Evolutionary conservation across 2,797 vertebrate genomes (phyloP), one percentile per base, ranked within the genome.

Genomic region (Rhabdophis nuchalis): DNA sequence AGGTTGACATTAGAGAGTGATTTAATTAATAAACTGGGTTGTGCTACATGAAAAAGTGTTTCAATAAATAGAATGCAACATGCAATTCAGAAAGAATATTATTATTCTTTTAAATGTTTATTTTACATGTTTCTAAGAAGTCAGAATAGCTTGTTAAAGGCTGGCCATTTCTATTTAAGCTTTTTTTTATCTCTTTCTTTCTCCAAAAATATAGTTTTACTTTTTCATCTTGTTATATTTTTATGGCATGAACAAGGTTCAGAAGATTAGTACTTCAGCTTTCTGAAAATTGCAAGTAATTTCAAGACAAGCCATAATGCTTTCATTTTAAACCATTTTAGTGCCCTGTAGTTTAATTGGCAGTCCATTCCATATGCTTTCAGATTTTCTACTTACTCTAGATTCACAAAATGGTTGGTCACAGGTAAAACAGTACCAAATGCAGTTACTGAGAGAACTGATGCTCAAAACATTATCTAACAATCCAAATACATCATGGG

Each of bases 261-360:
- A 90, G 86, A 94, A 95, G 52, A 95, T 50, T 87, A 90, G 41
- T 88, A 41, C 93, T 96, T 95, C 92, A 94, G 93, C 87, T 86
- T 95, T 93, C 94, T 87, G 56, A 95, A 95, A 96, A 95, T 72
- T 87, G 32, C 46, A 96, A 93, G 90, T 88, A 72, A 93, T 90
- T 89, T 60, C 23, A 93, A 92, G 92, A 93, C 86, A 18, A 91
- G 54, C 36, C 50, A 89, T 52, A 53, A 89, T 23, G 88, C 82
- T 85, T 32, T 93, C 56, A 87, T 93, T 95, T 95, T 93, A 91
- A 29, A 82, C 91, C 61, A 5, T 87, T 94, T 95, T 89, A 96
- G 93, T 85, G 14, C 86, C 5, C 89, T 94, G 57, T 57, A 94
- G 90, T 91, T 82, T 95, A 94, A 95, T 86, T 95, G 93, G 90